Evolutionary conservation across 2,113 vertebrate genomes (phyloP), one percentile per base, ranked within the genome.

Genomic region (Tichodroma muraria): DNA sequence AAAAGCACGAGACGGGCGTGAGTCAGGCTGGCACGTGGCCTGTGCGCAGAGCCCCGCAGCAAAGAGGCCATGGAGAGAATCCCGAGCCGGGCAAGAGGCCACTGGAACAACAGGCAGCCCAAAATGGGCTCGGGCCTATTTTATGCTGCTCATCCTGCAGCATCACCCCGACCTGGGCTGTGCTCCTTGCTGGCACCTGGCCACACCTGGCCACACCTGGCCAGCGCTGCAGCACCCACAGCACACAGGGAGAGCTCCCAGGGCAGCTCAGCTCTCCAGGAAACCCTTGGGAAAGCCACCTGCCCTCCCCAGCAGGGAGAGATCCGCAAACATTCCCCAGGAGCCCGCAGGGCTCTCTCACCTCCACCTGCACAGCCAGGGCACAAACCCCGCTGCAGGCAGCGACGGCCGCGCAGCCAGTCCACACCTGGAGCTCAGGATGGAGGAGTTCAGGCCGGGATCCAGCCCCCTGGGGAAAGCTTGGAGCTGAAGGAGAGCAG

Each of bases 1-100:
- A 6, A 90, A 94, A 94, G 91, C 49, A 45, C 3, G 25, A 87
- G 86, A 37, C 3, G 31, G 95, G 90, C 78, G 42, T 94, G 96
- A 91, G 73, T 85, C 94, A 70, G 8, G 70, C n/a, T 94, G 96
- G 96, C 70, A 1, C 6, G 4, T 0, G 11, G 91, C 82, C 92
- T 44, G 79, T 1, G 1, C 60, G 37, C 78, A 28, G 45, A 78
- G 93, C 93, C 95, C 82, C 7, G 8, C 1, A 35, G 95, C 92
- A 25, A 44, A 19, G 81, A 23, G 73, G 77, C 65, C 22, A 56
- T 2, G 22, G 77, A 49, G 54, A 1, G 3, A 24, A 24, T 9
- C 37, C 69, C 18, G 4, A 35, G 59, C 11, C 52, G 8, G 89
- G 77, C 56, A 44, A 65, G 65, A 72, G 84, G 15, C 37, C 86